phyloP scores from a whole-genome alignment of 1,140 invertebrate species.

The Drosophila ananassae region DNA sequence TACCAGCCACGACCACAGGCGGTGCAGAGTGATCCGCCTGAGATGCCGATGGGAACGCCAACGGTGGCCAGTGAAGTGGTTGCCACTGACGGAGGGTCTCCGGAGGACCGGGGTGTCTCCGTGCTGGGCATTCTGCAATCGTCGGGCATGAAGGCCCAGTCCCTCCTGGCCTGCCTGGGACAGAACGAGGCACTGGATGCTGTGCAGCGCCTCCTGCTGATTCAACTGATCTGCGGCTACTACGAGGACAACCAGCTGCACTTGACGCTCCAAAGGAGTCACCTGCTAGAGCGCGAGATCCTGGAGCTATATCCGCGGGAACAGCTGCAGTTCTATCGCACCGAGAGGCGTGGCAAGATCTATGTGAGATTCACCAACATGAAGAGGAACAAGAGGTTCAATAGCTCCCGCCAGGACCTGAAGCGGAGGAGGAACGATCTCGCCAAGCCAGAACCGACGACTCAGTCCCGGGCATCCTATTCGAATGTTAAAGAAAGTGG shows the following conservation, averaged over 20 bases:
- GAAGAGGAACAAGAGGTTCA: constrained; percentile 68
- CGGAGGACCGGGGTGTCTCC: constrained; percentile 49
- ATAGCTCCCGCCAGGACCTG: constrained; percentile 36
- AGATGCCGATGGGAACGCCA: no score
- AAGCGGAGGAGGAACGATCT: constrained; percentile 51
- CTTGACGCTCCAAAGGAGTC: constrained; percentile 69
- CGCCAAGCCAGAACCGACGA: background rate
- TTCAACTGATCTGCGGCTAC: constrained; percentile 71
- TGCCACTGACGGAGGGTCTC: constrained; percentile 8
- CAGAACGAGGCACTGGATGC: constrained; percentile 57
- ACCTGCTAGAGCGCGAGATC: constrained; percentile 72
- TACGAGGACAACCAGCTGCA: constrained; percentile 74
- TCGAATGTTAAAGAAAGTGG: constrained; percentile 12
- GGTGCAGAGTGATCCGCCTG: background rate
- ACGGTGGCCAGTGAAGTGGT: background rate
- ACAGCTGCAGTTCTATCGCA: constrained; percentile 71
- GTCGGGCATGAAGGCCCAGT: constrained; percentile 44
- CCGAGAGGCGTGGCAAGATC: constrained; percentile 75
- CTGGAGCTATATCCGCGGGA: constrained; percentile 67
- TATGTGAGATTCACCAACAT: constrained; percentile 77
- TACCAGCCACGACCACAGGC: constrained; percentile 27
- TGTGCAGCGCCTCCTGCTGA: constrained; percentile 61
- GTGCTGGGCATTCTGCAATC: constrained; percentile 62
- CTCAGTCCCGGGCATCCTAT: background rate
- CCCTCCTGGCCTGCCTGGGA: constrained; percentile 54